A percentile compares a stretch with the other conserved stretches of the same genome.
Conservation (phyloP, 2,888 invertebrate genomes). For the Calameuta filiformis region DNA sequence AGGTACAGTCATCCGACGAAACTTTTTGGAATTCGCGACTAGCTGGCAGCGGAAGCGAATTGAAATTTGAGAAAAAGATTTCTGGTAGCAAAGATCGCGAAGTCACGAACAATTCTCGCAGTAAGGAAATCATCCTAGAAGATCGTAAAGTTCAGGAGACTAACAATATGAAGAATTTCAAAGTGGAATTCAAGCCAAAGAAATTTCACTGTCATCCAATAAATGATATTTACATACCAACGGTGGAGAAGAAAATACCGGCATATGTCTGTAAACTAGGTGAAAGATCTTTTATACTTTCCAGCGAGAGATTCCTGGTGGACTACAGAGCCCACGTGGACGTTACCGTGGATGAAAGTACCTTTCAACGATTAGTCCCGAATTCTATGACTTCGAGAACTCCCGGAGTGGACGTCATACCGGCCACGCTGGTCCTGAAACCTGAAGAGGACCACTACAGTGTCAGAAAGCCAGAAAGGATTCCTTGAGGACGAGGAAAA, state of each 20-base stretch:
- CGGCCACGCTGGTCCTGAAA: slow-evolving; percentile 47
- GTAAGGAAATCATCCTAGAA: background rate
- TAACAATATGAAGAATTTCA: background rate
- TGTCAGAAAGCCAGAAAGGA: slow-evolving; percentile 25
- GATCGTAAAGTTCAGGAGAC: background rate
- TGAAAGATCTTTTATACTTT: slow-evolving; percentile 42
- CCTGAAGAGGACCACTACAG: slow-evolving; percentile 37
- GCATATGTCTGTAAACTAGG: slow-evolving; percentile 43
- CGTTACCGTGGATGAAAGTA: slow-evolving; percentile 40
- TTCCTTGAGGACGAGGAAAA: background rate
- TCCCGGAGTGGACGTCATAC: slow-evolving; percentile 33
- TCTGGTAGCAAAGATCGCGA: background rate
- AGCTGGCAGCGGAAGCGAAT: background rate
- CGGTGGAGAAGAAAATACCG: slow-evolving; percentile 39
- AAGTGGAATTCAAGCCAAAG: slow-evolving; percentile 11
- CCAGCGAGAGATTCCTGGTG: slow-evolving; percentile 47
- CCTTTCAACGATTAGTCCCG: slow-evolving; percentile 27
- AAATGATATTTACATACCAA: slow-evolving; percentile 42
- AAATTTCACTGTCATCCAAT: slow-evolving; percentile 42
- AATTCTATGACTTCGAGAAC: slow-evolving; percentile 19
- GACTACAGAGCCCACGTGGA: slow-evolving; percentile 41
- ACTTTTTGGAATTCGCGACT: background rate
- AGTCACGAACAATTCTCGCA: background rate
- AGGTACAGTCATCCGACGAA: slow-evolving; percentile 6
- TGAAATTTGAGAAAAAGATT: background rate